Evolutionary conservation across 1,140 invertebrate species (phyloP), one percentile per base, ranked within the genome.

Genomic region (Nebria ingens): DNA sequence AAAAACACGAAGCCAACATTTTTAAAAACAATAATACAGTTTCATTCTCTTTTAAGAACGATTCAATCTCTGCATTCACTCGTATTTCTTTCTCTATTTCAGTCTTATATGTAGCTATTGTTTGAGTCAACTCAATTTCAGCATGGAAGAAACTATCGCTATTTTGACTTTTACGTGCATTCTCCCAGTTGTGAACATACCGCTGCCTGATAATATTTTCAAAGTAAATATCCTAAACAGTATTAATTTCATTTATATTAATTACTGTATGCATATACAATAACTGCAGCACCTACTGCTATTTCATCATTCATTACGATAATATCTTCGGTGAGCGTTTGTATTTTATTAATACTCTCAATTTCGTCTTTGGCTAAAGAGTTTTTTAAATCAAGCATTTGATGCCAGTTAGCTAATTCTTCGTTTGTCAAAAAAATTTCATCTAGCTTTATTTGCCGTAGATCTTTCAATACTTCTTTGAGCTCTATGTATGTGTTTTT

Each of bases 31-130:
- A 25, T 21, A 23, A 13, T 1, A 52, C 21, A 9, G 4, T 52
- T 52, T 6, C 6, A 21, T 12, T 56, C 52, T 57, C 53, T 2
- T 34, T 42, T 22, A 62, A 49, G 34, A 53, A 65, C n/a, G 19
- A 19, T 53, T 53, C 58, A 34, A 65, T 57, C 58, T 67, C 64
- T 21, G 54, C 42, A 58, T 66, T 59, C 13, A 65, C 59, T 54
- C 57, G 49, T 38, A 57, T 55, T 58, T 67, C 65, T 54, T 59
- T 54, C 45, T 54, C 52, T 23, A 59, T 58, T 9, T 64, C 55
- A 0, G 23, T 38, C 25, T 61, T 22, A 20, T 21, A 55, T 29
- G 51, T 42, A 25, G 58, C 29, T 4, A 66, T 58, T 19, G 34
- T 54, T 9, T 60, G 55, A 3, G 1, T 34, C 15, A 56, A 51